Percentiles rank a stretch among this genome's conserved stretches.
Evolutionary conservation across 1,140 invertebrate genomes (phyloP).

Genomic region (Drosophila insularis): DNA sequence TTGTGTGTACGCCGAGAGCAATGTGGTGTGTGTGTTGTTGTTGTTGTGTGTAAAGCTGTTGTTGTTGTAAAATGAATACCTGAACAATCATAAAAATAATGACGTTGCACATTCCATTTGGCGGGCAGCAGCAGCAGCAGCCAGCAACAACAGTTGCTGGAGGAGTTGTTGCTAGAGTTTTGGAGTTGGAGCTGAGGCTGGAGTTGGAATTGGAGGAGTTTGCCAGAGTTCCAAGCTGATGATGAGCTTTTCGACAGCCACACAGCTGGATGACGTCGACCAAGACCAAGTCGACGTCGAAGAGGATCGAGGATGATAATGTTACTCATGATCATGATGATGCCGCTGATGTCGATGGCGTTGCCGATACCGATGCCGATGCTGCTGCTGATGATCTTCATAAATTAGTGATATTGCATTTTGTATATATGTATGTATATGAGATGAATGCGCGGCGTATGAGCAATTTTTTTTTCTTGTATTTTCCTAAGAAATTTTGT

Average conservation of each 20-base stretch:
- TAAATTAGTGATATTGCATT: conserved; percentile 79
- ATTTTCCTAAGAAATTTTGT: conserved; percentile 39
- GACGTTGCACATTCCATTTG: conserved; percentile 73
- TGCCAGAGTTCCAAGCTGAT: conserved; percentile 21
- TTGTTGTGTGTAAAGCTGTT: background rate
- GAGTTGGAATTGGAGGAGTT: conserved; percentile 16
- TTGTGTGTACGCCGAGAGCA: conserved; percentile 56
- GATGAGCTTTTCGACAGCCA: conserved; percentile 50
- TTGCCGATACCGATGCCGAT: conserved; percentile 1
- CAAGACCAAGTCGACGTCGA: background rate
- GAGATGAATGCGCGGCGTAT: conserved; percentile 66
- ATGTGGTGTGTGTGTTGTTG: background rate
- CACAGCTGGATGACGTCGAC: conserved; percentile 53
- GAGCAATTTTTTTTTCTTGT: conserved; percentile 58
- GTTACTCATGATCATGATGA: conserved; percentile 7
- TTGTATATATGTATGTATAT: conserved; percentile 40
- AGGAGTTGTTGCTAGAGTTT: conserved; percentile 4
- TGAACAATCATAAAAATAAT: conserved; percentile 81
- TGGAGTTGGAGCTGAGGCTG: background rate
- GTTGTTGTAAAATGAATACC: conserved; percentile 58
- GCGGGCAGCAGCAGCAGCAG: conserved; percentile 37
- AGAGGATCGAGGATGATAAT: background rate
- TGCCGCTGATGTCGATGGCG: background rate
- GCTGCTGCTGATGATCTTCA: conserved; percentile 41
- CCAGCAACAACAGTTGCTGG: conserved; percentile 22